These are phyloP conservation scores for Andricus quercusramuli DNA, from an alignment of 2,888 invertebrate species.

Conservation along the genomic window DNA sequence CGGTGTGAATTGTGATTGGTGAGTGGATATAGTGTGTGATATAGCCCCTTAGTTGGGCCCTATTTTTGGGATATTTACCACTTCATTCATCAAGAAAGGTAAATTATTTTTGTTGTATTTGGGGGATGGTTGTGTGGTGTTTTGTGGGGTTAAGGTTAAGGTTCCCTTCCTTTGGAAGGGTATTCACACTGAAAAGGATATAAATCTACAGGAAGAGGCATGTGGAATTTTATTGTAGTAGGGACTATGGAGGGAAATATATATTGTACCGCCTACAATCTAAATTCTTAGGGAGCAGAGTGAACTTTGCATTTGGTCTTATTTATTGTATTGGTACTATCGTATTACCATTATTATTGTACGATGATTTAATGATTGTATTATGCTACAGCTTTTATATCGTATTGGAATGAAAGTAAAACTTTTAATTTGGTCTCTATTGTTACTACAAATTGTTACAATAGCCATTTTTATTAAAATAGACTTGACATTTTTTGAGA, in stretches of 20 bases:
- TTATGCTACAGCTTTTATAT: background rate
- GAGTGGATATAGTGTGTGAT: slow-evolving; percentile 12
- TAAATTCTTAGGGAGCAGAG: background rate
- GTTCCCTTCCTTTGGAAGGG: background rate
- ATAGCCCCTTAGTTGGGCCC: background rate
- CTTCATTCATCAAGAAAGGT: background rate
- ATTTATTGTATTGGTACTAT: background rate
- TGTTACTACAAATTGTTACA: too few relatives aligned
- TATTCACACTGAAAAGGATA: background rate
- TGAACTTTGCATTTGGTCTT: background rate
- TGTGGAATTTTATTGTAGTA: background rate
- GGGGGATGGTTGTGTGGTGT: background rate
- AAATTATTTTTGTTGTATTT: background rate
- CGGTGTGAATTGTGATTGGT: slow-evolving; percentile 23
- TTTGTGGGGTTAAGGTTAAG: background rate
- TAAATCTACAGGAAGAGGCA: slow-evolving; percentile 4
- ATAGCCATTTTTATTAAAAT: too few relatives aligned
- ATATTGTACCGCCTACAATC: background rate
- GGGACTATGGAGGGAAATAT: background rate
- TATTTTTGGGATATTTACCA: slow-evolving; percentile 11
- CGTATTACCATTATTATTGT: background rate
- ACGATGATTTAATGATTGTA: background rate
- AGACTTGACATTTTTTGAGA: too few relatives aligned
- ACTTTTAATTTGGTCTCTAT: too few relatives aligned
- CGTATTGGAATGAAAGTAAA: background rate